Percentiles rank a stretch among this genome's conserved stretches.
Conservation (phyloP, 2,888 invertebrate species). For the Drosophila buzzatii region DNA sequence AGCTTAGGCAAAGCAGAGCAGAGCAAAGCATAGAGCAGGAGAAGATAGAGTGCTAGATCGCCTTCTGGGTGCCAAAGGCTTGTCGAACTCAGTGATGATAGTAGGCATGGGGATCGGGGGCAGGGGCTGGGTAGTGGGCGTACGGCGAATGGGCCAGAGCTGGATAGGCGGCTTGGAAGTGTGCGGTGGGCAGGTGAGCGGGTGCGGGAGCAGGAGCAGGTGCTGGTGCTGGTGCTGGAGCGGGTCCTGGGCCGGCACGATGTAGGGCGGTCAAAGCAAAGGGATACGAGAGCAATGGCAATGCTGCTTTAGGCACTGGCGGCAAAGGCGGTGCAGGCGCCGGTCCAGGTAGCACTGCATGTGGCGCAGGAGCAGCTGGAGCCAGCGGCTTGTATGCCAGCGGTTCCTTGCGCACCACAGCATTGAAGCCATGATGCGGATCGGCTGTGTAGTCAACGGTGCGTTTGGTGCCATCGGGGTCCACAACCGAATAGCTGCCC, state of each 20-base stretch:
- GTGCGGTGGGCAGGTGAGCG: constrained; percentile 63
- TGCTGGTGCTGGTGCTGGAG: constrained; percentile 46
- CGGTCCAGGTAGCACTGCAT: constrained; percentile 46
- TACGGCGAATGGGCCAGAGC: constrained; percentile 79
- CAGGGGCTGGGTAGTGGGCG: constrained; percentile 69
- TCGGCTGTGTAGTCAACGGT: constrained; percentile 88
- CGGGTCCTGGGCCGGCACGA: constrained; percentile 49
- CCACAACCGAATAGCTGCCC: constrained; percentile 86
- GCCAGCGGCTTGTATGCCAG: constrained; percentile 77
- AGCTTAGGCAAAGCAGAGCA: constrained; percentile 19
- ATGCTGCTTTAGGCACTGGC: constrained; percentile 64
- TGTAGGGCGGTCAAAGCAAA: constrained; percentile 52
- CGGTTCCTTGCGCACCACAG: constrained; percentile 84
- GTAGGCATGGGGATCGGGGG: constrained; percentile 70
- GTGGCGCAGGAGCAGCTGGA: constrained; percentile 58
- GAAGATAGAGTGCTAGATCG: constrained; percentile 34
- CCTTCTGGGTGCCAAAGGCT: constrained; percentile 33
- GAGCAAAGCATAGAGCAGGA: constrained; percentile 21
- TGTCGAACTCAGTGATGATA: constrained; percentile 69
- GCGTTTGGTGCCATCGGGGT: constrained; percentile 88
- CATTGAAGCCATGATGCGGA: constrained; percentile 85
- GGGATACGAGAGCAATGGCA: constrained; percentile 63
- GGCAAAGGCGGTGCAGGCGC: constrained; percentile 76
- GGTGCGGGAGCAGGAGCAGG: constrained; percentile 57
- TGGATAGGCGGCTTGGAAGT: constrained; percentile 80